phyloP scores from a whole-genome alignment of 1,140 invertebrate genomes.

The Dermatophagoides farinae region DNA sequence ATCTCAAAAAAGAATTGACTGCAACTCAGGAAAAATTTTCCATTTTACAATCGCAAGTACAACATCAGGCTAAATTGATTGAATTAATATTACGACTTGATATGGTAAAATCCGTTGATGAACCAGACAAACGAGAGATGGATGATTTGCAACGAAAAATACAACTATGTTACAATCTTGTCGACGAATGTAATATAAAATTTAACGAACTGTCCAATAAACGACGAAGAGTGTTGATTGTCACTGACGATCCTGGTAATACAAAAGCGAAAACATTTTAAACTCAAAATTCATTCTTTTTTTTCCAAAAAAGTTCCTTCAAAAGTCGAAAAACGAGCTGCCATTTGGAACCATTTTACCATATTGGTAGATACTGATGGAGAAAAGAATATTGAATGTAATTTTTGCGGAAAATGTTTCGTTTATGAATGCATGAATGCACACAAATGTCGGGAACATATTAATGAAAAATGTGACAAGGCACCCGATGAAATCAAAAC shows the following conservation, averaged over 20 bases:
- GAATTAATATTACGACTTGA: background rate
- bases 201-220: conserved; percentile 1
- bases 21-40: background rate
- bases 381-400: background rate
- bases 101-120: background rate
- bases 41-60: background rate
- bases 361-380: background rate
- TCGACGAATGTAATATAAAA: background rate
- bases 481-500: background rate
- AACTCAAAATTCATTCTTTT: background rate
- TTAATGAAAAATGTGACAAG: conserved; percentile 5
- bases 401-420: background rate
- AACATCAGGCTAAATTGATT: conserved; percentile 4
- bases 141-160: conserved; percentile 5
- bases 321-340: conserved; percentile 5
- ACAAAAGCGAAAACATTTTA: background rate
- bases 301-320: background rate
- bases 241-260: background rate
- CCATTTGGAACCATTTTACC: conserved; percentile 4
- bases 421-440: background rate
- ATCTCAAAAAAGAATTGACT: background rate
- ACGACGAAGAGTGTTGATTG: background rate
- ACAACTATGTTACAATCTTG: background rate
- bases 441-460: conserved; percentile 6
- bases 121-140: background rate